Conservation (phyloP, 1,140 invertebrate species). For the Thaumatotibia leucotreta region DNA sequence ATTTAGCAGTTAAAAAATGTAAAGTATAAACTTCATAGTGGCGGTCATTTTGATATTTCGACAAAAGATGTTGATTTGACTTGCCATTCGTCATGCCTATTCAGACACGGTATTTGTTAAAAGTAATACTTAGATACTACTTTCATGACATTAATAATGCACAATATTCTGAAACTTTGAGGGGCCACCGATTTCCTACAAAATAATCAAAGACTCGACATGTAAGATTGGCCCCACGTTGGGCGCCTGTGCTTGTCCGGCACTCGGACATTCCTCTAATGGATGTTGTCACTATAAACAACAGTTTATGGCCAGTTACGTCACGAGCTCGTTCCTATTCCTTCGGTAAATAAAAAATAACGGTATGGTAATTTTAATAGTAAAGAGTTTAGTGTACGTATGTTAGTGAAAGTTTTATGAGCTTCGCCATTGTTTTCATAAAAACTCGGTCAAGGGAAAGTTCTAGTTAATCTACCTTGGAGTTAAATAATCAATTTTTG, state of each 20-base stretch:
- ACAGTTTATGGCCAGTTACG: conserved; percentile 19
- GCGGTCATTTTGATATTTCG: no score
- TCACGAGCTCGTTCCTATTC: not conserved
- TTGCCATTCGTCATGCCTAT: no score
- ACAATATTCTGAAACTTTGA: not conserved
- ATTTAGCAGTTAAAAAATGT: no score
- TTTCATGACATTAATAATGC: no score
- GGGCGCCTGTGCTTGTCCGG: conserved; percentile 32
- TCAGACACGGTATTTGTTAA: no score
- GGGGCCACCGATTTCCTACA: not conserved
- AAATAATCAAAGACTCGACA: conserved; percentile 20
- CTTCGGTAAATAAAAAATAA: conserved; percentile 2
- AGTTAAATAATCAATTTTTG: no score
- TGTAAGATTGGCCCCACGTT: conserved; percentile 28
- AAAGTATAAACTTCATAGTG: no score
- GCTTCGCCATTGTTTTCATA: conserved; percentile 8
- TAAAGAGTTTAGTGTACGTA: conserved; percentile 10
- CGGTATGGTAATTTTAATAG: conserved; percentile 11
- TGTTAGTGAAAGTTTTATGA: conserved; percentile 1
- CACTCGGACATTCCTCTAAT: conserved; percentile 29
- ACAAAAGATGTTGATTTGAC: no score
- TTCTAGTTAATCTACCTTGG: conserved; percentile 12
- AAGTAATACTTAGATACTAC: no score
- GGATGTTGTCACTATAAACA: conserved; percentile 62
- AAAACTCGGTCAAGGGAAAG: conserved; percentile 9